These are phyloP conservation scores for Hephaestus fuliginosus DNA, from an alignment of 2,797 vertebrate species.

Conservation along the genomic window DNA sequence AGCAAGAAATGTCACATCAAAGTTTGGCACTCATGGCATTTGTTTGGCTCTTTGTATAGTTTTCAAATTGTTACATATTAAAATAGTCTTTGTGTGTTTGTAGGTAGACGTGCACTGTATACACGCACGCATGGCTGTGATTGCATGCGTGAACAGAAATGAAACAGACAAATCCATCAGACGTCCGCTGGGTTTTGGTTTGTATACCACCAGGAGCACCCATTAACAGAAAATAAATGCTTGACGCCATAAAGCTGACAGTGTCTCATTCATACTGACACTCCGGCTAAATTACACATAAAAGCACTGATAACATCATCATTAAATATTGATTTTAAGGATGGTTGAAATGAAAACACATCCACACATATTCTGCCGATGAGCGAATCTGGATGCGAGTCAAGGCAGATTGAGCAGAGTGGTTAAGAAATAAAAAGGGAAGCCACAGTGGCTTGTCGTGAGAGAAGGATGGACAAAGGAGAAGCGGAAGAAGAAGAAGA, in stretches of 20 bases:
- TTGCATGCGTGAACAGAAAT: constrained; percentile 64
- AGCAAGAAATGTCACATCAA: constrained; percentile 40
- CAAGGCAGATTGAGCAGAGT: constrained; percentile 28
- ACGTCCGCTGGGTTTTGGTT: constrained; percentile 73
- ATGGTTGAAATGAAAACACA: constrained; percentile 62
- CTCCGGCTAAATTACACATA: constrained; percentile 83
- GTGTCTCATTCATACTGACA: constrained; percentile 84
- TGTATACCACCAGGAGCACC: constrained; percentile 74
- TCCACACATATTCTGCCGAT: constrained; percentile 51
- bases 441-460: not conserved
- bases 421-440: constrained; percentile 8
- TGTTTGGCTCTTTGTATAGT: constrained; percentile 5
- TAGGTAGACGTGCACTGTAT: constrained; percentile 19
- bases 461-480: constrained; percentile 45
- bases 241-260: constrained; percentile 81
- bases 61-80: constrained; percentile 8
- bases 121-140: constrained; percentile 37
- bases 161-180: constrained; percentile 80
- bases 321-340: constrained; percentile 86
- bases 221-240: constrained; percentile 83
- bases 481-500: constrained; percentile 20
- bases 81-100: constrained; percentile 2
- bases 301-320: constrained; percentile 86
- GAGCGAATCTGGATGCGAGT: constrained; percentile 48
- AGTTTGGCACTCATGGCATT: constrained; percentile 17